Base-by-base conservation (phyloP, 2,888 invertebrate genomes). In the Polydrusus pterygomalis region DNA sequence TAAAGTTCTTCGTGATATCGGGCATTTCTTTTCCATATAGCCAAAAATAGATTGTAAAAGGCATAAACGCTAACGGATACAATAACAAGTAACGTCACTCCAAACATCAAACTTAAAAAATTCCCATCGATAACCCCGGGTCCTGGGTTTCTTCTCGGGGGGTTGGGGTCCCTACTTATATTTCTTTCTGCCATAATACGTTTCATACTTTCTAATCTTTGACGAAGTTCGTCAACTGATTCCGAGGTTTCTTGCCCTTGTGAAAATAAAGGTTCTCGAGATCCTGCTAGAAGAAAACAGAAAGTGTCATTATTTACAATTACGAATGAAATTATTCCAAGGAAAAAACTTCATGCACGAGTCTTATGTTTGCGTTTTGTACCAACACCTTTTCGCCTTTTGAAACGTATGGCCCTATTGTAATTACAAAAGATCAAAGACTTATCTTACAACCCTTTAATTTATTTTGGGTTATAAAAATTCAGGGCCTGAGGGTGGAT, bases 51-150 rank as follows among this genome's bases (percentile, higher is more conserved):
- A 86, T 95, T 95, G 82, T 95, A 95, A 85, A 96, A 96, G 0
- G 96, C 96, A 83, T 96, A 96, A 0, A 94, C 90, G 68, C 95
- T 95, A 49, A 96, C 96, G 81, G 93, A 92, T 9, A 96, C 87
- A 73, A 96, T 96, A 54, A 95, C 93, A 10, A 93, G 82, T 3
- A 96, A 89, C 0, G 95, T 95, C 0, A 93, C 92, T 0, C 93
- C 94, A 83, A 96, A 96, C 45, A 96, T 95, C 81, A 95, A 91
- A 82, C 95, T 95, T 0, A 96, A 89, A 84, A 96, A 95, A 84
- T 93, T 94, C 0, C 93, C 94, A 83, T 96, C 95, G 54, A 96
- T 95, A 84, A 77, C 45, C 54, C 47, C 72, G 20, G 70, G 30
- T 20, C 64, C 65, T 3, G 40, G 45, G 5, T 70, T 84, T 83